These are phyloP conservation scores for Circaetus gallicus DNA, from an alignment of 2,113 vertebrate species.

Conservation along the genomic window DNA sequence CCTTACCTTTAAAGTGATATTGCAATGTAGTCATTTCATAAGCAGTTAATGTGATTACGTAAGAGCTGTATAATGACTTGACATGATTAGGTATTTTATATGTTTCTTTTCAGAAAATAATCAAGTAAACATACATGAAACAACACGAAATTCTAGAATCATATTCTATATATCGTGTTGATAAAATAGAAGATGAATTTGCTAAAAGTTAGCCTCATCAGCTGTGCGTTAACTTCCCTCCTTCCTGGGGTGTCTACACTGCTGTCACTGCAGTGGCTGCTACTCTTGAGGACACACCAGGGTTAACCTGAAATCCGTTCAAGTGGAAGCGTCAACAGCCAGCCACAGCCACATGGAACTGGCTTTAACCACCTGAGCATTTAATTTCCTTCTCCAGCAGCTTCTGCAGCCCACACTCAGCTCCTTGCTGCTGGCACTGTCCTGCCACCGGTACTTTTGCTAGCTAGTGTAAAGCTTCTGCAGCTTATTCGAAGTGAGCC, in stretches of 20 bases:
- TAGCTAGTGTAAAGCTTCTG: not conserved
- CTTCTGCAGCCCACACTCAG: not conserved
- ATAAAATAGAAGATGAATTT: slow-evolving; percentile 46
- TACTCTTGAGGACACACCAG: not conserved
- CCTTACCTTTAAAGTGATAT: slow-evolving; percentile 22
- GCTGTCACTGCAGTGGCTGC: not conserved
- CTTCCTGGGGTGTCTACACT: not conserved
- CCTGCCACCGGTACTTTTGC: not conserved
- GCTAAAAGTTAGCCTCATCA: slow-evolving; percentile 44
- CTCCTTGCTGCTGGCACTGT: not conserved
- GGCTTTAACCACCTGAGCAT: not conserved
- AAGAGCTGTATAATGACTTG: slow-evolving; percentile 49
- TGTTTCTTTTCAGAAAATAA: slow-evolving; percentile 54
- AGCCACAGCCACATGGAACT: not conserved
- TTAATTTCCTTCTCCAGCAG: not conserved
- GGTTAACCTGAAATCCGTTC: not conserved
- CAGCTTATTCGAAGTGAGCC: not conserved
- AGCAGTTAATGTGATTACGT: slow-evolving; percentile 52
- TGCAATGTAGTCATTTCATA: slow-evolving; percentile 48
- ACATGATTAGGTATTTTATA: slow-evolving; percentile 34
- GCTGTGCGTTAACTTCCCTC: slow-evolving; percentile 31
- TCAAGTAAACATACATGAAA: slow-evolving; percentile 34
- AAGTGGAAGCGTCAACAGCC: not conserved
- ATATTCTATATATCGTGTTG: not conserved
- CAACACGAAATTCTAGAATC: slow-evolving; percentile 37